Percentiles rank a stretch among this genome's conserved stretches.
phyloP scores from a whole-genome alignment of 2,888 invertebrate genomes.

The Blomia tropicalis region DNA sequence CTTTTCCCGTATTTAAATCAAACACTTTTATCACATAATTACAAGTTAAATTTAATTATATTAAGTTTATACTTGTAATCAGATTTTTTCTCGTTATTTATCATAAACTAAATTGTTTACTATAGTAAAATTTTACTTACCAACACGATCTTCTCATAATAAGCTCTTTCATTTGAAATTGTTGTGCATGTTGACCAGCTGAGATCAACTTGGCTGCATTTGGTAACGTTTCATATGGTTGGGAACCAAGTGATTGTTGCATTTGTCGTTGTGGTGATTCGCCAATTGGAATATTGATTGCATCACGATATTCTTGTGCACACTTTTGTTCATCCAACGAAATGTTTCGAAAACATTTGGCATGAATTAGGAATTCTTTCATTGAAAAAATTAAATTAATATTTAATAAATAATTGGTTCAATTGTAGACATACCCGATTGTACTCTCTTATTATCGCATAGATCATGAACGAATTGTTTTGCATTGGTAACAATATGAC shows the following conservation, averaged over 20 bases:
- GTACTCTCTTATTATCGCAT: conserved; percentile 27
- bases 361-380: conserved; percentile 20
- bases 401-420: neutral
- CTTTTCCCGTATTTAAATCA: too few species aligned
- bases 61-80: too few species aligned
- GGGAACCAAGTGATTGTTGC: neutral
- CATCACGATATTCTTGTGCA: conserved; percentile 20
- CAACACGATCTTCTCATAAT: conserved; percentile 20
- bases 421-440: conserved; percentile 25
- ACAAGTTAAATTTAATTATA: too few species aligned
- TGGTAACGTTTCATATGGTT: neutral
- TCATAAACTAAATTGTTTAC: too few species aligned
- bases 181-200: neutral
- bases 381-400: neutral
- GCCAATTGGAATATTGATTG: conserved; percentile 6
- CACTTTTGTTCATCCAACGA: conserved; percentile 22
- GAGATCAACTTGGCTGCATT: conserved; percentile 9
- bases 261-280: neutral
- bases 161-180: conserved; percentile 12
- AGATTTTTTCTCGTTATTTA: too few species aligned
- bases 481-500: conserved; percentile 28
- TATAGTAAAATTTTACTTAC: conserved; percentile 18
- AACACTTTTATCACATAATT: too few species aligned
- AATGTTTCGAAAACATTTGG: conserved; percentile 23
- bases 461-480: conserved; percentile 28